phyloP scores from a whole-genome alignment of 2,888 invertebrate species.

The Cheilosia grossa region DNA sequence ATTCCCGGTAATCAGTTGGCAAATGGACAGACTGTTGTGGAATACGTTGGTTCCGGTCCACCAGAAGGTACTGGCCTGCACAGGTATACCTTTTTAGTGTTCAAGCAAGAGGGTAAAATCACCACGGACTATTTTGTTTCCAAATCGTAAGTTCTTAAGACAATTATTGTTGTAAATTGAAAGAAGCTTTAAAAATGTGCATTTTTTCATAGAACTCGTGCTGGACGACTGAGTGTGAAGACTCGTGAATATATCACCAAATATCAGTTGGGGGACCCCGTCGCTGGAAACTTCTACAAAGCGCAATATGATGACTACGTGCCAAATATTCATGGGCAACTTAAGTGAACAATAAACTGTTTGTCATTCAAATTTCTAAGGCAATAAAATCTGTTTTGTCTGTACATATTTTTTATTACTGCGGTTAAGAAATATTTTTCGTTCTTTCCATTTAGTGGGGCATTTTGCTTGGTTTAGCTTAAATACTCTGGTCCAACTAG shows the following conservation, averaged over 20 bases:
- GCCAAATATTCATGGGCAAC: neutral
- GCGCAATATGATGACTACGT: slow-evolving; percentile 83
- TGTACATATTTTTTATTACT: no score
- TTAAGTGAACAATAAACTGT: no score
- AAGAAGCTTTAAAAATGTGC: neutral
- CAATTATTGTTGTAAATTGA: no score
- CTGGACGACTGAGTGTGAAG: slow-evolving; percentile 86
- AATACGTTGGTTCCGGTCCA: slow-evolving; percentile 94
- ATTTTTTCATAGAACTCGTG: slow-evolving; percentile 80
- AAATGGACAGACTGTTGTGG: slow-evolving; percentile 90
- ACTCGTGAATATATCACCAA: slow-evolving; percentile 90
- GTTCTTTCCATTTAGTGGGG: no score
- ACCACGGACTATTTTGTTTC: slow-evolving; percentile 82
- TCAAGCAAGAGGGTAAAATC: slow-evolving; percentile 86
- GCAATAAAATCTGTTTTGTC: no score
- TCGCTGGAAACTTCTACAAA: slow-evolving; percentile 94
- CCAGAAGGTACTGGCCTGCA: slow-evolving; percentile 88
- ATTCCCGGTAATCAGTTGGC: slow-evolving; percentile 89
- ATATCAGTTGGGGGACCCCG: slow-evolving; percentile 90
- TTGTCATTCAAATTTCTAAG: no score
- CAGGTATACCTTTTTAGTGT: slow-evolving; percentile 88
- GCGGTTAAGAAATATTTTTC: no score
- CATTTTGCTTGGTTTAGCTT: no score
- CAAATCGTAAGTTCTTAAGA: slow-evolving; percentile 9
- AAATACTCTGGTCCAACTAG: no score